Percentiles rank a stretch among this genome's conserved stretches.
phyloP scores from a whole-genome alignment of 2,797 vertebrate species.

The Sternotherus odoratus region DNA sequence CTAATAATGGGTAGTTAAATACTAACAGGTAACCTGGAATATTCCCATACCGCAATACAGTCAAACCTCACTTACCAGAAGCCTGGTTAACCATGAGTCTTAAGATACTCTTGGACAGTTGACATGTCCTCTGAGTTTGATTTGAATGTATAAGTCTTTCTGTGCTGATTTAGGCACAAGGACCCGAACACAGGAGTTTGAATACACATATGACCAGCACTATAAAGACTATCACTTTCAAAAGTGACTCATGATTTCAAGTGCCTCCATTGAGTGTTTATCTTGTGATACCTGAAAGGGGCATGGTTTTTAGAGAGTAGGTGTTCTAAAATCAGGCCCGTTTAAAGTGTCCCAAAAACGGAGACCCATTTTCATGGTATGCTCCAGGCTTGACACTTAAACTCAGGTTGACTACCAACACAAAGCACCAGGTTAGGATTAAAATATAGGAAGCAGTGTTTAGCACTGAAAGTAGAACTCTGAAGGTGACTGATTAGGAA shows the following conservation, averaged over 20 bases:
- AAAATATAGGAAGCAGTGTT: background rate
- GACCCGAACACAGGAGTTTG: background rate
- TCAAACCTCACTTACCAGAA: background rate
- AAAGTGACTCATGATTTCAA: background rate
- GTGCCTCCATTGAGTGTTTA: background rate
- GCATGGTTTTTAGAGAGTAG: background rate
- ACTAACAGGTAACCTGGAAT: rapidly evolving
- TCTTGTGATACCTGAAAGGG: background rate
- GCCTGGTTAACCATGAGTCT: background rate
- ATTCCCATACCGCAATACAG: background rate
- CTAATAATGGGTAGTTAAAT: background rate
- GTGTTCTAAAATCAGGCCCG: background rate
- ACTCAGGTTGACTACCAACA: background rate
- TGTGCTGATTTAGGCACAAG: background rate
- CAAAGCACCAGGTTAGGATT: background rate
- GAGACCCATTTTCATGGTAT: background rate
- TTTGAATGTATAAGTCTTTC: background rate
- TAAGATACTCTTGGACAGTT: background rate
- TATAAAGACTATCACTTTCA: background rate
- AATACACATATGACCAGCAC: background rate
- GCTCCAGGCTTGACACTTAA: background rate
- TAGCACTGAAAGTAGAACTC: background rate
- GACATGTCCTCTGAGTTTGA: background rate
- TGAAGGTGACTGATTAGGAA: background rate
- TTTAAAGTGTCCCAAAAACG: background rate